phyloP scores from a whole-genome alignment of 1,140 invertebrate genomes.

The Doryteuthis pealeii region DNA sequence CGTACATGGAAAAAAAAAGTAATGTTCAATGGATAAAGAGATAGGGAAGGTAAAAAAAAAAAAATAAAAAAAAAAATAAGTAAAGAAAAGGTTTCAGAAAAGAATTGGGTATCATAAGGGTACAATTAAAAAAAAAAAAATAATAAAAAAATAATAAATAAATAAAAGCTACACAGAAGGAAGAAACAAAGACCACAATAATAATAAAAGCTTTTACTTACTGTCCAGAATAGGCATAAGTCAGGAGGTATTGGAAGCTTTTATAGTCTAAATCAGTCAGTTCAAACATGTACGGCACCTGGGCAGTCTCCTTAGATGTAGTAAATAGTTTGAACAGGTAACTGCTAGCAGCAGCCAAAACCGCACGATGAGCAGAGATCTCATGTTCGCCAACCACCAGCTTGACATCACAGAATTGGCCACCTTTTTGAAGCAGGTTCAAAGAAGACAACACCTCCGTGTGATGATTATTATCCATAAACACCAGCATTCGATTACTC shows the following conservation, averaged over 20 bases:
- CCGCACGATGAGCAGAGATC: conserved; percentile 75
- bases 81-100: too few relatives aligned
- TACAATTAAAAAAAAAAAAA: too few relatives aligned
- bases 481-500: conserved; percentile 12
- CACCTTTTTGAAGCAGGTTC: conserved; percentile 75
- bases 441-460: conserved; percentile 25
- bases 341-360: conserved; percentile 75
- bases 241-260: conserved; percentile 73
- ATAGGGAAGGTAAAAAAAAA: too few relatives aligned
- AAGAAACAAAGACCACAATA: conserved; percentile 11
- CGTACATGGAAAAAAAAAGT: too few relatives aligned
- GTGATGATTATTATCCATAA: conserved; percentile 13
- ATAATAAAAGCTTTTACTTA: conserved; percentile 36
- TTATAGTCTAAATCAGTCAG: conserved; percentile 68
- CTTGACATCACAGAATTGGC: conserved; percentile 78
- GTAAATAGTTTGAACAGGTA: conserved; percentile 78
- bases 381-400: conserved; percentile 73
- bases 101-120: too few relatives aligned
- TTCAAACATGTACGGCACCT: conserved; percentile 45
- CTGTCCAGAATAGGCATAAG: conserved; percentile 79
- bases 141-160: not conserved
- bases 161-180: not conserved
- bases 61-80: too few relatives aligned
- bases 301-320: conserved; percentile 25
- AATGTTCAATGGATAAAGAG: too few relatives aligned